A percentile compares a stretch with the other conserved stretches of the same genome.
Conservation (phyloP, 2,113 vertebrate genomes). For the Hyperopisus bebe region DNA sequence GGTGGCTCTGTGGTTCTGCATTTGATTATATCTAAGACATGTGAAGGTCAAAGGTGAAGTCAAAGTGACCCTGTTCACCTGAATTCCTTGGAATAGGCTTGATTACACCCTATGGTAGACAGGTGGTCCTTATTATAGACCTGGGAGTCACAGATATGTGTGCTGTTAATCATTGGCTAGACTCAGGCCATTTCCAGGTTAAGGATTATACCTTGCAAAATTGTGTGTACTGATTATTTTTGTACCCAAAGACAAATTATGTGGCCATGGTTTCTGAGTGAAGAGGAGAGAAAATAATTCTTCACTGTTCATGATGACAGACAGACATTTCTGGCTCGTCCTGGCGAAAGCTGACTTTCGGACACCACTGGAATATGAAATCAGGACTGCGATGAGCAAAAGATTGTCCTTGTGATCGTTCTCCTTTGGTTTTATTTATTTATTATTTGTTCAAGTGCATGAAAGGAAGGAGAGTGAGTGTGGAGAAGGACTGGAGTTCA, state of each 20-base stretch:
- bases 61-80: neutral
- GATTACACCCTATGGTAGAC: slow-evolving; percentile 24
- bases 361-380: slow-evolving; percentile 48
- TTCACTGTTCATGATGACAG: neutral
- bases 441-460: slow-evolving; percentile 35
- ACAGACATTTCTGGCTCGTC: slow-evolving; percentile 1
- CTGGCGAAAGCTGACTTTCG: neutral
- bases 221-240: neutral
- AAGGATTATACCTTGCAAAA: neutral
- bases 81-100: neutral
- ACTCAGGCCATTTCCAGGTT: neutral
- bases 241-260: neutral
- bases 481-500: slow-evolving; percentile 19
- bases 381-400: slow-evolving; percentile 26
- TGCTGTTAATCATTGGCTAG: neutral
- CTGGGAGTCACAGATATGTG: slow-evolving; percentile 17
- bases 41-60: neutral
- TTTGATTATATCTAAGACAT: neutral
- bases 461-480: slow-evolving; percentile 48
- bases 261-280: neutral
- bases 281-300: neutral
- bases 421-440: slow-evolving; percentile 17
- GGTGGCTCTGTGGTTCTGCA: neutral
- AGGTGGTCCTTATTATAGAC: slow-evolving; percentile 29
- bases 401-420: slow-evolving; percentile 5